Conservation (phyloP, 2,888 invertebrate genomes). For the Aphidoletes aphidimyza region DNA sequence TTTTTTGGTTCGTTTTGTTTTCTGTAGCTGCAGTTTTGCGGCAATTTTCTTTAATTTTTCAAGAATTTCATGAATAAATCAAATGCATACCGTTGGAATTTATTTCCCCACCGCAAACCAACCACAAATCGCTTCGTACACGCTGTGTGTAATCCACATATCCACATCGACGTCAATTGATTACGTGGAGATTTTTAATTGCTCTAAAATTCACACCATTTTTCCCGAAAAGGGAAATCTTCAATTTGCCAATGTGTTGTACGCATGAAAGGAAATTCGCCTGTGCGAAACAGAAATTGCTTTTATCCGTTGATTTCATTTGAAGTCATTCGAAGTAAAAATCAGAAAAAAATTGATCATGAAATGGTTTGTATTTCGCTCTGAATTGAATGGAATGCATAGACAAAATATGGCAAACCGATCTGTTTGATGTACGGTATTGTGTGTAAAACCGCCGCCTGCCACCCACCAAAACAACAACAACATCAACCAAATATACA, state of each 20-base stretch:
- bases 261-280: background rate
- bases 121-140: too few relatives aligned
- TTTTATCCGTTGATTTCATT: background rate
- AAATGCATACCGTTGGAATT: background rate
- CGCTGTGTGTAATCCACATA: too few relatives aligned
- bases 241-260: too few relatives aligned
- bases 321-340: background rate
- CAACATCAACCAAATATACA: too few relatives aligned
- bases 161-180: slow-evolving; percentile 1
- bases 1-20: background rate
- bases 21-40: background rate
- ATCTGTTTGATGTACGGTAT: background rate
- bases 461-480: too few relatives aligned
- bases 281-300: background rate
- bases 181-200: slow-evolving; percentile 39
- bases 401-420: background rate
- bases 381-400: too few relatives aligned
- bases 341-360: background rate
- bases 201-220: background rate
- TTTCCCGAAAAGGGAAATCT: slow-evolving; percentile 25
- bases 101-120: background rate
- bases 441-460: background rate
- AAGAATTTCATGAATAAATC: slow-evolving; percentile 50
- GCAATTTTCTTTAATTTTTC: too few relatives aligned
- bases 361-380: too few relatives aligned